Percentiles rank a stretch among this genome's conserved stretches.
Evolutionary conservation across 2,113 vertebrate species (phyloP).

Genomic region (Setophaga kirtlandii): DNA sequence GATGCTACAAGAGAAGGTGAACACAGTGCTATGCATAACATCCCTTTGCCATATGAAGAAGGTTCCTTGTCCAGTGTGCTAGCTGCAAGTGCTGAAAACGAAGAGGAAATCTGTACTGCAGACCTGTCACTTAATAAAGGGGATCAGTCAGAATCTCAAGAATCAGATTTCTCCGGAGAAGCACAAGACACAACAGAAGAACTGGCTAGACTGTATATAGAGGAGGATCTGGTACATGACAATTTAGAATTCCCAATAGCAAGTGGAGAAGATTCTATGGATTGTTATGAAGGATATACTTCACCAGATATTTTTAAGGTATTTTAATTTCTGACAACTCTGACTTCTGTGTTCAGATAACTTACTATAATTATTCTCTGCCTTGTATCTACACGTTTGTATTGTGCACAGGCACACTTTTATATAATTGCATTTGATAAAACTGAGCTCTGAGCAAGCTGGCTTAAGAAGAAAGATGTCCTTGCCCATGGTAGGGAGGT

Average conservation of each 20-base stretch:
- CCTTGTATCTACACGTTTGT: not conserved
- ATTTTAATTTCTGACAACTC: conserved; percentile 65
- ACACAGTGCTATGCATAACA: not conserved
- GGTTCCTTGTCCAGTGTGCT: not conserved
- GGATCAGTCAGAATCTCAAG: conserved; percentile 47
- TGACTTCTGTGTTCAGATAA: not conserved
- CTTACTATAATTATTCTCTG: not conserved
- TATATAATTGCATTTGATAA: not conserved
- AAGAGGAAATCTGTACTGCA: conserved; percentile 66
- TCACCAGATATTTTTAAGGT: conserved; percentile 74
- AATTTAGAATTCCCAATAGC: conserved; percentile 42
- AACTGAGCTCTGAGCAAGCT: not conserved
- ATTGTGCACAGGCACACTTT: not conserved
- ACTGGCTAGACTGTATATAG: conserved; percentile 82
- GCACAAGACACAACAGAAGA: conserved; percentile 48
- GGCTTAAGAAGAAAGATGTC: not conserved
- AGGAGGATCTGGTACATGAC: conserved; percentile 71
- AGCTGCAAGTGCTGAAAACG: conserved; percentile 54
- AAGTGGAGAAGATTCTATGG: conserved; percentile 45
- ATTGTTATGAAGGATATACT: conserved; percentile 65
- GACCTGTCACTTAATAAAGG: conserved; percentile 51
- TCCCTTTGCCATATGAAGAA: not conserved
- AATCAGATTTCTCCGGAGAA: conserved; percentile 20
- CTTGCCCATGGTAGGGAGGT: not conserved
- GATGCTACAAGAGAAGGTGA: not conserved